Conservation (phyloP, 2,797 vertebrate species). For the Otolemur crassicaudatus region DNA sequence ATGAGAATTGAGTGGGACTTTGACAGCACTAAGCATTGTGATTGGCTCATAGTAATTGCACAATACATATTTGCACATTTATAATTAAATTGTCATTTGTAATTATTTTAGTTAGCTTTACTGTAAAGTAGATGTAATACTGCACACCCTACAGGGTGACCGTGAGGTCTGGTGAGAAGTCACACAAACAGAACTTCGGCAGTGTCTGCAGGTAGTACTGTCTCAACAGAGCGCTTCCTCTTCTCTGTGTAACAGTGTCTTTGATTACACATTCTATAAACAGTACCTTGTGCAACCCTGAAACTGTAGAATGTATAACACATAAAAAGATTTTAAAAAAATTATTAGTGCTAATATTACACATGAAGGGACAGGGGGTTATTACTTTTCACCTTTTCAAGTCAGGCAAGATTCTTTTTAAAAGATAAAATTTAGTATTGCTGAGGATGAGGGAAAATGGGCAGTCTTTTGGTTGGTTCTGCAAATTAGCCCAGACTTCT, state of each 20-base stretch:
- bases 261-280: not conserved
- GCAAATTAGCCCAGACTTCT: not conserved
- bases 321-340: not conserved
- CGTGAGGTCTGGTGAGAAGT: not conserved
- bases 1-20: not conserved
- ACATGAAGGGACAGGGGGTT: not conserved
- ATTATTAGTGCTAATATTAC: not conserved
- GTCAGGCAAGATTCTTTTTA: not conserved
- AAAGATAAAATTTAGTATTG: not conserved
- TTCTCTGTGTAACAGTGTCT: not conserved
- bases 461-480: not conserved
- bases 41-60: not conserved
- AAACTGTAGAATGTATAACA: not conserved
- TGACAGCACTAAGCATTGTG: not conserved
- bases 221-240: not conserved
- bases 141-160: not conserved
- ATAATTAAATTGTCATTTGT: not conserved
- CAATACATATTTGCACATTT: not conserved
- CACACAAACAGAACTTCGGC: not conserved
- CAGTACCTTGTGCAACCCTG: not conserved
- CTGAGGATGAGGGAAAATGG: not conserved
- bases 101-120: not conserved
- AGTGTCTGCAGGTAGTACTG: not conserved
- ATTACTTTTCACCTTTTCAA: constrained; percentile 22
- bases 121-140: not conserved